phyloP scores from a whole-genome alignment of 2,888 invertebrate genomes.

The Scaptomyza parva region DNA sequence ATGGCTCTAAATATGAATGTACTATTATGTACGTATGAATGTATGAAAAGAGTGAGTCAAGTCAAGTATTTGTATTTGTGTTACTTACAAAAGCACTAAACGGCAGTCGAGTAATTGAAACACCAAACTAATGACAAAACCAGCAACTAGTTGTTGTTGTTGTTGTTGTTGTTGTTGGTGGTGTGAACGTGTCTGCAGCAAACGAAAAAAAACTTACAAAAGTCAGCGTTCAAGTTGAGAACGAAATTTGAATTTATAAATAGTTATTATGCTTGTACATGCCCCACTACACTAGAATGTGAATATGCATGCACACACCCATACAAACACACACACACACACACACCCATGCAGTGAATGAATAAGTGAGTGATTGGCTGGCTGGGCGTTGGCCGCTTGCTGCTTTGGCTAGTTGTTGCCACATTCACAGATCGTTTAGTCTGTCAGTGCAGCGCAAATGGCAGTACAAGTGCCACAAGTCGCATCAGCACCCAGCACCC shows the following conservation, averaged over 20 bases:
- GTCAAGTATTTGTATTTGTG: background rate
- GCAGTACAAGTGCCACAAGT: constrained; percentile 52
- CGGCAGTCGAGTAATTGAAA: constrained; percentile 46
- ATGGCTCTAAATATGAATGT: background rate
- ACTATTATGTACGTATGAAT: too few relatives aligned
- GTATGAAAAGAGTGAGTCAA: constrained; percentile 2
- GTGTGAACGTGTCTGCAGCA: constrained; percentile 51
- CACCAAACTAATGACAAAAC: constrained; percentile 51
- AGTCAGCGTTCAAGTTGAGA: constrained; percentile 27
- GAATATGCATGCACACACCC: constrained; percentile 29
- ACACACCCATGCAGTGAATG: too few relatives aligned
- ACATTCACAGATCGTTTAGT: constrained; percentile 54
- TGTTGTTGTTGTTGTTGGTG: constrained; percentile 20
- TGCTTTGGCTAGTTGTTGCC: constrained; percentile 16
- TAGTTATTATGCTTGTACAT: constrained; percentile 44
- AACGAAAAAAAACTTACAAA: constrained; percentile 26
- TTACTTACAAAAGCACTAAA: constrained; percentile 10
- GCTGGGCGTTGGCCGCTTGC: constrained; percentile 51
- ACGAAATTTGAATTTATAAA: constrained; percentile 67
- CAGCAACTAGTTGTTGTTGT: constrained; percentile 21
- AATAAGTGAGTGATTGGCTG: background rate
- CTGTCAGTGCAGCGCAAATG: constrained; percentile 60
- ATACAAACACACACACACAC: background rate
- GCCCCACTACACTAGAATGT: constrained; percentile 26
- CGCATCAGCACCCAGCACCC: constrained; percentile 28